Base-by-base conservation (phyloP, 2,797 vertebrate genomes). In the Paguma larvata region DNA sequence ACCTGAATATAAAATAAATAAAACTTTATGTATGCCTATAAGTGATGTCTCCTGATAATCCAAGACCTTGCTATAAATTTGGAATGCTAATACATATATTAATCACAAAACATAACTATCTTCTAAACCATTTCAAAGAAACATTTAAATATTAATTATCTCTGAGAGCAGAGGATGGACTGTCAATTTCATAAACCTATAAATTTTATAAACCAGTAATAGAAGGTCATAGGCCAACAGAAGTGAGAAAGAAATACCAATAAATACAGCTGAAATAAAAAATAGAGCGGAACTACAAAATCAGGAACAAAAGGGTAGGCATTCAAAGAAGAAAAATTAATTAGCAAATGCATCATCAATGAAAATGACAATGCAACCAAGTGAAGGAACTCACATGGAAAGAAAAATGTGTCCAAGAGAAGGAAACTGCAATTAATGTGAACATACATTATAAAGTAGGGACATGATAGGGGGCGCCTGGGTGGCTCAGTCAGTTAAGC, bases 291-390 rank as follows among this genome's bases (percentile, higher is more conserved):
- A 95, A 85, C 51, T 53, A 68, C 59, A 94, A 90, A 95, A 91
- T 88, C 79, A 63, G 56, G 68, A 93, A 96, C 67, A 85, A 93
- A 96, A 94, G 92, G 92, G 70, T 84, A 97, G 53, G 84, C 75
- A 65, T 70, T 95, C 38, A 23, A 80, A 95, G 83, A 84, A 93
- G 94, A 89, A 34, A 91, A 87, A 92, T 97, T 96, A 96, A 96
- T 96, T 92, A 97, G 65, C 59, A 96, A 80, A 91, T 38, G 32
- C 51, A 48, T 95, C 96, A 97, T 91, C 83, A 89, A 73, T 87
- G 94, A 93, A 87, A 93, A 96, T 46, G 95, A 93, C 93, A 93
- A 23, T 30, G 34, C 8, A 56, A 70, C 51, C 79, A 80, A 92
- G 19, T 38, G 79, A 92, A 88, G 75, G 94, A 93, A 89, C 30